Evolutionary conservation across 2,888 invertebrate genomes (phyloP).

Genomic region (Iphiclides podalirius): DNA sequence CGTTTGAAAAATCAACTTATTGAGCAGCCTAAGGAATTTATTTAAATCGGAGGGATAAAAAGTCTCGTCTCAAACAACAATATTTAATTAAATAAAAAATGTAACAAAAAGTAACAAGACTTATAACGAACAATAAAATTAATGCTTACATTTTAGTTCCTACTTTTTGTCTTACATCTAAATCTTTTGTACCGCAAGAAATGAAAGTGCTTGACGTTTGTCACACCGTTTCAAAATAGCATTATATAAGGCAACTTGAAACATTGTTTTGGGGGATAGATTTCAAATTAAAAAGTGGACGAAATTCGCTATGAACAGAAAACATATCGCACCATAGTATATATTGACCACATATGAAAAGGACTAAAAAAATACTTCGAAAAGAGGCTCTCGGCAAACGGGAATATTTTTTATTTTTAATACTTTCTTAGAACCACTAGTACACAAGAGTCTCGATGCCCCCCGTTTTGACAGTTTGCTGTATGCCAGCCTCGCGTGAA

Average conservation of each 20-base stretch:
- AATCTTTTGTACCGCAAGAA: not conserved
- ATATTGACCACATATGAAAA: too few relatives aligned
- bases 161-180: not conserved
- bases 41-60: not conserved
- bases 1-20: not conserved
- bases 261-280: too few relatives aligned
- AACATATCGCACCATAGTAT: too few relatives aligned
- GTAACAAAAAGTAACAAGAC: not conserved
- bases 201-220: not conserved
- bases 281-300: too few relatives aligned
- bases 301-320: too few relatives aligned
- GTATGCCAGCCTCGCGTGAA: slow-evolving; percentile 62
- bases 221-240: slow-evolving; percentile 13
- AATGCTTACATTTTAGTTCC: not conserved
- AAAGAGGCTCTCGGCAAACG: too few relatives aligned
- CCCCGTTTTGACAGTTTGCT: slow-evolving; percentile 58
- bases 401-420: too few relatives aligned
- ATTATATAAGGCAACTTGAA: not conserved
- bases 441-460: slow-evolving; percentile 59
- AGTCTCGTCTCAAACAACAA: not conserved
- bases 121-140: not conserved
- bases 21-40: not conserved
- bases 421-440: slow-evolving; percentile 31
- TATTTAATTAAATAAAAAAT: slow-evolving; percentile 12
- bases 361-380: too few relatives aligned